Conservation (phyloP, 2,113 vertebrate species). For the Tapirus terrestris region DNA sequence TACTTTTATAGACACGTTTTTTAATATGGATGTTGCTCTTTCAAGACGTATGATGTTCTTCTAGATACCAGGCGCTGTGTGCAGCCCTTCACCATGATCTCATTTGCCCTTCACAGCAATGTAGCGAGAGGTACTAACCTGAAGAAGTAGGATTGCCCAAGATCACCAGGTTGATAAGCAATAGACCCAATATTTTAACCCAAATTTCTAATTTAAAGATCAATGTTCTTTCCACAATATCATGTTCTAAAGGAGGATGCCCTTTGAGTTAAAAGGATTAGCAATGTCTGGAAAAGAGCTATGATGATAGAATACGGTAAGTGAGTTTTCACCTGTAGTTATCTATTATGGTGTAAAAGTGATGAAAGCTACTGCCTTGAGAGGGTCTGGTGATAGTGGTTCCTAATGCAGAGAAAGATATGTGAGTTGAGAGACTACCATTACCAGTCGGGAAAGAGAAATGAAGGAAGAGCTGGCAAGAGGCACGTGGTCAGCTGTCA, state of each 20-base stretch:
- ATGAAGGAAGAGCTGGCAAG: fast-evolving
- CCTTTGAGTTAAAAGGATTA: background rate
- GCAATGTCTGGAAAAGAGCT: background rate
- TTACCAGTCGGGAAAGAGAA: background rate
- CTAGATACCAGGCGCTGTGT: fast-evolving
- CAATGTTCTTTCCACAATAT: background rate
- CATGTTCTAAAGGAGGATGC: background rate
- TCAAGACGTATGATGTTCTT: no score
- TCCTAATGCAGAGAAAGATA: background rate
- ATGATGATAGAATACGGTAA: background rate
- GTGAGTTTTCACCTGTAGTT: background rate
- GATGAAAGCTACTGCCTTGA: background rate
- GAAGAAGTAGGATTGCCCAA: background rate
- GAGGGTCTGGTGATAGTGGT: background rate
- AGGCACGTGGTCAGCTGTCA: background rate
- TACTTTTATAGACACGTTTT: background rate
- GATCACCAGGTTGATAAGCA: background rate
- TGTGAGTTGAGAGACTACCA: background rate
- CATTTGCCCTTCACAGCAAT: background rate
- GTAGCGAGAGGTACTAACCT: no score
- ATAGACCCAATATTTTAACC: background rate
- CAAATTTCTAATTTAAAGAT: background rate
- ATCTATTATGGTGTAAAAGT: background rate
- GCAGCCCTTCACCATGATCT: background rate
- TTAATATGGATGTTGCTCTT: background rate